phyloP scores from a whole-genome alignment of 2,888 invertebrate species.

The Prosapia bicincta region DNA sequence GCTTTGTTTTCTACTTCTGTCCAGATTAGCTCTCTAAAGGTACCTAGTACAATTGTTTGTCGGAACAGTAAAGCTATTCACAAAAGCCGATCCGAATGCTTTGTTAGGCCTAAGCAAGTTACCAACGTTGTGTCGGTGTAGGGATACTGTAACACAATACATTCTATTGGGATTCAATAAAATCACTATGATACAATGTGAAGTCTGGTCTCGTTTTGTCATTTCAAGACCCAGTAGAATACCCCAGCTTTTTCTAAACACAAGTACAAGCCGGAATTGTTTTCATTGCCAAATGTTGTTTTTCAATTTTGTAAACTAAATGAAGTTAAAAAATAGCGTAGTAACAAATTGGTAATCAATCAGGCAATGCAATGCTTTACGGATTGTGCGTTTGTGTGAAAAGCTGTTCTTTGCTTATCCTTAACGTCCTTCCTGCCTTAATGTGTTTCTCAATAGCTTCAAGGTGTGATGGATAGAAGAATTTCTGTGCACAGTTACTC shows the following conservation, averaged over 20 bases:
- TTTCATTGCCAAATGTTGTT: constrained; percentile 19
- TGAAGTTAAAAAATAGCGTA: neutral
- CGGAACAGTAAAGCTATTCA: constrained; percentile 10
- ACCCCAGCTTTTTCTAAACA: constrained; percentile 15
- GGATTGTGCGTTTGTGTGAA: constrained; percentile 38
- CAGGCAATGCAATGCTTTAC: constrained; percentile 35
- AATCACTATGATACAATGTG: neutral
- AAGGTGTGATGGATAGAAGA: neutral
- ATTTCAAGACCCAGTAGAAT: neutral
- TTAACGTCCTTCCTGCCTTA: neutral
- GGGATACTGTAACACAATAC: constrained; percentile 8
- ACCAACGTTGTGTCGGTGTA: constrained; percentile 11
- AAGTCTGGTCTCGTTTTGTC: neutral
- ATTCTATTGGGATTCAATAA: constrained; percentile 19
- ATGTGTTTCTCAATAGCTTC: neutral
- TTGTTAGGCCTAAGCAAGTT: constrained; percentile 16
- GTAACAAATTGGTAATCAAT: neutral
- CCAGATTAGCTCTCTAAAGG: neutral
- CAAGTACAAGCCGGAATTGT: constrained; percentile 22
- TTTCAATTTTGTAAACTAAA: constrained; percentile 1
- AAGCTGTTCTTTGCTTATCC: neutral
- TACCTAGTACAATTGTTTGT: neutral
- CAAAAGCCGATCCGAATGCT: constrained; percentile 28
- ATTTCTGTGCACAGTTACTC: too few relatives aligned
- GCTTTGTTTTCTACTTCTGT: neutral